Evolutionary conservation across 2,113 vertebrate species (phyloP).

Genomic region (Syngnathoides biaculeatus): DNA sequence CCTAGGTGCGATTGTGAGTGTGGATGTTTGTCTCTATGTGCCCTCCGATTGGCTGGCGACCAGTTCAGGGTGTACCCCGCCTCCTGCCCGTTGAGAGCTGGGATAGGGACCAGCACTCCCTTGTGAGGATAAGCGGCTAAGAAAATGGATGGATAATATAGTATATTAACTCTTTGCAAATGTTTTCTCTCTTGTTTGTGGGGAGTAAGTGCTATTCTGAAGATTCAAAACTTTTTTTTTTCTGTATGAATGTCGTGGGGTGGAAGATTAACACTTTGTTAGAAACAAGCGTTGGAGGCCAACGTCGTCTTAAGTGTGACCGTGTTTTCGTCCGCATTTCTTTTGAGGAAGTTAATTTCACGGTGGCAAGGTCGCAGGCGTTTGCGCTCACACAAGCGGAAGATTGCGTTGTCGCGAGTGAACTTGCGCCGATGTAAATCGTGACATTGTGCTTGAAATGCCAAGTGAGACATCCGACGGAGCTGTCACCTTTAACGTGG

Average conservation of each 20-base stretch:
- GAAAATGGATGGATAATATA: too few relatives aligned
- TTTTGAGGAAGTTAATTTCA: neutral
- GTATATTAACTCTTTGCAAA: too few relatives aligned
- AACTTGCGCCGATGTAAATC: neutral
- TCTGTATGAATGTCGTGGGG: too few relatives aligned
- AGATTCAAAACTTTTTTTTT: neutral
- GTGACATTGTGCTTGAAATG: slow-evolving; percentile 7
- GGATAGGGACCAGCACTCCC: too few relatives aligned
- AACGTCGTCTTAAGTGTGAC: neutral
- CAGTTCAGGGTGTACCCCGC: too few relatives aligned
- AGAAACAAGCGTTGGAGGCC: neutral
- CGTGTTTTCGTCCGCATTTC: neutral
- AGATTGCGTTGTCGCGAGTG: neutral
- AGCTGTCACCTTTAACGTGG: slow-evolving; percentile 15
- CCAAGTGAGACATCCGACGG: slow-evolving; percentile 8
- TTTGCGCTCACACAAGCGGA: neutral
- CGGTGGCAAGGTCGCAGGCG: neutral
- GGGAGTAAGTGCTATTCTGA: neutral
- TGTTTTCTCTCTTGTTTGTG: neutral
- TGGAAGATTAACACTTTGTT: neutral
- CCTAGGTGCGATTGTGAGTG: too few relatives aligned
- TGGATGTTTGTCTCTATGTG: too few relatives aligned
- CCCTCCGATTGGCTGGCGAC: too few relatives aligned
- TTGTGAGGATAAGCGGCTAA: too few relatives aligned
- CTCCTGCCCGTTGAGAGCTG: too few relatives aligned